Conservation (phyloP, 2,113 vertebrate species). For the Panthera uncia region DNA sequence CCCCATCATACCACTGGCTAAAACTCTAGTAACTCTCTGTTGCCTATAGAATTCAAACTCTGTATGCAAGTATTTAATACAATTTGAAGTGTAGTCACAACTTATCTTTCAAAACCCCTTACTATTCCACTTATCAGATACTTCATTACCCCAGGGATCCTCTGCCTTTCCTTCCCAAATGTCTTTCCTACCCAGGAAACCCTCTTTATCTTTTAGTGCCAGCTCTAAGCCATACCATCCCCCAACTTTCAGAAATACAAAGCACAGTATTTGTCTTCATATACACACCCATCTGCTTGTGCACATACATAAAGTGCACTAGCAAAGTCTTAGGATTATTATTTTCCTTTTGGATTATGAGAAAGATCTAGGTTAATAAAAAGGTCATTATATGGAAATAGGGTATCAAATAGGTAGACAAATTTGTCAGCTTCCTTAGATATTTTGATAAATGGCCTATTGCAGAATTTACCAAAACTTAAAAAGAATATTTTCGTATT, state of each 20-base stretch:
- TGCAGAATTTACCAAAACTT: not conserved
- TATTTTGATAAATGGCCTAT: not conserved
- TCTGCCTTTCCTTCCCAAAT: not conserved
- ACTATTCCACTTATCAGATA: not conserved
- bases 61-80: not conserved
- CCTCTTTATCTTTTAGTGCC: not conserved
- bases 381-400: not conserved
- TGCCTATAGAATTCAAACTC: not conserved
- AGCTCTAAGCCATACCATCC: not conserved
- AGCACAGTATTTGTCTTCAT: not conserved
- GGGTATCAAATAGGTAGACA: not conserved
- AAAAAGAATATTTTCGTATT: not conserved
- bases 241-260: not conserved
- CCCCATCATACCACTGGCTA: not conserved
- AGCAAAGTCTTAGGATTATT: not conserved
- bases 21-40: not conserved
- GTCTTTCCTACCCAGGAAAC: not conserved
- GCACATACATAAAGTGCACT: not conserved
- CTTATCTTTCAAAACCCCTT: not conserved
- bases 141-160: not conserved
- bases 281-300: not conserved
- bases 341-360: slow-evolving; percentile 29
- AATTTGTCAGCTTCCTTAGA: not conserved
- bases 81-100: not conserved
- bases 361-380: not conserved